Base-by-base conservation (phyloP, 2,113 vertebrate species). In the Taxidea taxus region DNA sequence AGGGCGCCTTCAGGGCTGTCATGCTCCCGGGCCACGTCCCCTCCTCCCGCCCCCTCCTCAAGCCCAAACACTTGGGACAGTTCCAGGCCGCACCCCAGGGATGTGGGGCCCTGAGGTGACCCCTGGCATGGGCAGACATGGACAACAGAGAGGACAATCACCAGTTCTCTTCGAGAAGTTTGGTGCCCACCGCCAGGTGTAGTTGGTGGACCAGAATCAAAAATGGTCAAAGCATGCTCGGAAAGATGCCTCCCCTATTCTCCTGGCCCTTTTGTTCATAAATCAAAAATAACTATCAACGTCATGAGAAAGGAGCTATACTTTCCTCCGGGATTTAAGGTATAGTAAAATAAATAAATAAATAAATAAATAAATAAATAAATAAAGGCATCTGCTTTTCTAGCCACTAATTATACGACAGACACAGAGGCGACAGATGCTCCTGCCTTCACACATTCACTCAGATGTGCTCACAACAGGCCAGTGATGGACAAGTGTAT, bases 131-230 rank as follows among this genome's bases (percentile, higher is more conserved):
- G 23, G 23, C 54, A 42, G 60, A 88, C 18, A 23, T 31, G 15
- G 21, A 9, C 0, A 0, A 64, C 25, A 75, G 42, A 34, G 58
- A 25, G 25, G 5, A 60, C 25, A 29, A 15, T 4, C 1, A 0
- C 0, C 0, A 20, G 3, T 37, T 12, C 29, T 44, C 15, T 81
- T 10, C 27, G 31, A 14, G 75, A 44, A 56, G 49, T 15, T 42
- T 7, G 20, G 37, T 2, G 68, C 27, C 78, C 34, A 15, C 13
- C 3, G 12, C 23, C 68, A n/a, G 62, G 58, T 23, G 4, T 1
- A 13, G 11, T 6, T 13, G 74, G 72, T 4, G 15, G 23, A 18
- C 54, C 84, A 3, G 0, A 18, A 13, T 1, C 1, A 6, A 47
- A 82, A 62, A 29, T 3, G 2, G 21, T 42, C 27, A 39, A 29